A percentile compares a stretch with the other conserved stretches of the same genome.
These are phyloP conservation scores for Ciconia boyciana DNA, from an alignment of 2,113 vertebrate genomes.

Conservation along the genomic window DNA sequence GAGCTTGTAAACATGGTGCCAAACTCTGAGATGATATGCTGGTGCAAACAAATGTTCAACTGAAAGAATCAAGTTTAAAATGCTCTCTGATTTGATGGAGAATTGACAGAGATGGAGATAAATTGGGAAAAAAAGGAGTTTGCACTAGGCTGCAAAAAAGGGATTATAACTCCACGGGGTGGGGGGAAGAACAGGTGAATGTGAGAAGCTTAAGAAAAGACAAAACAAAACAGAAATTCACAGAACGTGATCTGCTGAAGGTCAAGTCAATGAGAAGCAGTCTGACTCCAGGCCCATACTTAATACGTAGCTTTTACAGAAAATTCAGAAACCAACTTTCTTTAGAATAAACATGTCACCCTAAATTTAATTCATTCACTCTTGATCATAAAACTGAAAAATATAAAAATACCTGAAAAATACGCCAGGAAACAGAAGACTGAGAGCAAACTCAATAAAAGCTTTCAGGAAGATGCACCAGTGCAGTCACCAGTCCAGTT, in stretches of 20 bases:
- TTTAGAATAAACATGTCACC: neutral
- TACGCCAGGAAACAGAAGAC: neutral
- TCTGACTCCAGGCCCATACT: neutral
- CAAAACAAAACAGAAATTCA: neutral
- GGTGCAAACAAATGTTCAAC: neutral
- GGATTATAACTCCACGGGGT: accelerated
- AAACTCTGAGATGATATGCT: neutral
- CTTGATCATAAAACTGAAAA: neutral
- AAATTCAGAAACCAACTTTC: neutral
- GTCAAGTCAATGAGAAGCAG: neutral
- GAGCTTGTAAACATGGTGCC: neutral
- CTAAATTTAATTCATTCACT: neutral
- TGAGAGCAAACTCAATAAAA: neutral
- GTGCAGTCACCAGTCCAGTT: too few species aligned
- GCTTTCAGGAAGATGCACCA: too few species aligned
- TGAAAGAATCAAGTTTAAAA: neutral
- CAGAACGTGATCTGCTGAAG: neutral
- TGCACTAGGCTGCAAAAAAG: neutral
- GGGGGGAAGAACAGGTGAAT: neutral
- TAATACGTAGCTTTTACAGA: neutral
- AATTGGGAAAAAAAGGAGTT: neutral
- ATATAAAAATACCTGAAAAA: neutral
- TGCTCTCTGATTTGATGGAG: neutral
- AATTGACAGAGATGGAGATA: neutral
- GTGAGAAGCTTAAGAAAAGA: neutral